Evolutionary conservation across 2,113 vertebrate genomes (phyloP).

Genomic region (Columba janthina): DNA sequence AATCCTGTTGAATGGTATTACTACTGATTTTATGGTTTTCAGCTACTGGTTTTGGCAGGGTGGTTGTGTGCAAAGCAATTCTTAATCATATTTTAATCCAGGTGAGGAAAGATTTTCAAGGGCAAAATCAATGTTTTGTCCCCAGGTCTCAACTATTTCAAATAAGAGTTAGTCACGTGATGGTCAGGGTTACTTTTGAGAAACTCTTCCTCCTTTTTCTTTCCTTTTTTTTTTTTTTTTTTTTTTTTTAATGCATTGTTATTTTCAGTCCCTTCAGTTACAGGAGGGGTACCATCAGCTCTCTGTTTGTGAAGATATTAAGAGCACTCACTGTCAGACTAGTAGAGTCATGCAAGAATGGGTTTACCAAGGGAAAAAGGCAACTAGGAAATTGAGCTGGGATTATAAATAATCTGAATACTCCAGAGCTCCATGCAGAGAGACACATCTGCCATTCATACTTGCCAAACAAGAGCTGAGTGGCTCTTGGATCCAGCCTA

Average conservation of each 20-base stretch:
- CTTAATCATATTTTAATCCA: neutral
- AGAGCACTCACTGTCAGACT: neutral
- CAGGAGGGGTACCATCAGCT: neutral
- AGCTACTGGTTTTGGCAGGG: neutral
- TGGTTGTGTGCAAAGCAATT: neutral
- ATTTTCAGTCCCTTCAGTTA: neutral
- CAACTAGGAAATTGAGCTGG: neutral
- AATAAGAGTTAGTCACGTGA: neutral
- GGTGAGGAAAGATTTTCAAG: neutral
- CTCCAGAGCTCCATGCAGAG: neutral
- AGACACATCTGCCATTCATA: neutral
- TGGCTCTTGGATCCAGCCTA: neutral
- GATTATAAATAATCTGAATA: neutral
- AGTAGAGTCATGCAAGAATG: neutral
- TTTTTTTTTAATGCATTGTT: fast-evolving
- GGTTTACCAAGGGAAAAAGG: neutral
- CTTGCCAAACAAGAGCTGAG: neutral
- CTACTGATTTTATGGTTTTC: neutral
- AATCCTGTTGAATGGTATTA: neutral
- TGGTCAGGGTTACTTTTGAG: neutral
- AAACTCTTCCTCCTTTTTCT: neutral
- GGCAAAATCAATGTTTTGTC: neutral
- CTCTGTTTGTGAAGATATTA: neutral
- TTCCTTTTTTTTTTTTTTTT: neutral
- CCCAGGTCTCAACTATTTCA: neutral